Conservation (phyloP, 2,888 invertebrate genomes). For the Pristionchus japonicus region DNA sequence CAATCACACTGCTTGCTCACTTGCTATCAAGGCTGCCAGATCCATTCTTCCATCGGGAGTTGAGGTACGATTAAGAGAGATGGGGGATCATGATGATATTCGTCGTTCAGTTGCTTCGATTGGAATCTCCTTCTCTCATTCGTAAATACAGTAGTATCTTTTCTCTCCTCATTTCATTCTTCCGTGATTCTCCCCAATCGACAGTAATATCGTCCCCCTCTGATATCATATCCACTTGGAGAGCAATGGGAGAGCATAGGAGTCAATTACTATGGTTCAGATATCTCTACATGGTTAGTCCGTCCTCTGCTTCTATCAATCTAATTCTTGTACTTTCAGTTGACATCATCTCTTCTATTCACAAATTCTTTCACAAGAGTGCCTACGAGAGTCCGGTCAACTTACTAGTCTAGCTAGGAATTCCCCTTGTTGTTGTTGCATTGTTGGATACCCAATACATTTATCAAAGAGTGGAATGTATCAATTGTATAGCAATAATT, state of each 20-base stretch:
- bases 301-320: constrained; percentile 78
- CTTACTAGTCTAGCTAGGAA: background rate
- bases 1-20: constrained; percentile 25
- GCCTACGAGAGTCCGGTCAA: background rate
- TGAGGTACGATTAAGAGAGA: background rate
- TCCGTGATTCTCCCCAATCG: background rate
- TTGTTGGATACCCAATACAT: background rate
- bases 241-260: constrained; percentile 78
- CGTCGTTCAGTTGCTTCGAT: constrained; percentile 17
- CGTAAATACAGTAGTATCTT: constrained; percentile 29
- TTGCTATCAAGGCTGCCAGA: constrained; percentile 2
- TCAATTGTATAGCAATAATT: constrained; percentile 13
- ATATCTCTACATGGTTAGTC: constrained; percentile 83
- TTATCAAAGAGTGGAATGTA: constrained; percentile 10
- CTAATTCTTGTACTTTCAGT: background rate
- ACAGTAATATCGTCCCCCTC: constrained; percentile 50
- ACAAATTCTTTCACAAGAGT: constrained; percentile 27
- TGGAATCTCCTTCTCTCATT: constrained; percentile 40
- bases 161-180: background rate
- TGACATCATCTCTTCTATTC: constrained; percentile 41
- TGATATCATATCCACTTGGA: constrained; percentile 59
- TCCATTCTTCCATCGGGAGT: constrained; percentile 52
- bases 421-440: background rate
- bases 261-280: constrained; percentile 98
- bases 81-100: background rate